Base-by-base conservation (phyloP, 2,113 vertebrate species). In the Indri indri region DNA sequence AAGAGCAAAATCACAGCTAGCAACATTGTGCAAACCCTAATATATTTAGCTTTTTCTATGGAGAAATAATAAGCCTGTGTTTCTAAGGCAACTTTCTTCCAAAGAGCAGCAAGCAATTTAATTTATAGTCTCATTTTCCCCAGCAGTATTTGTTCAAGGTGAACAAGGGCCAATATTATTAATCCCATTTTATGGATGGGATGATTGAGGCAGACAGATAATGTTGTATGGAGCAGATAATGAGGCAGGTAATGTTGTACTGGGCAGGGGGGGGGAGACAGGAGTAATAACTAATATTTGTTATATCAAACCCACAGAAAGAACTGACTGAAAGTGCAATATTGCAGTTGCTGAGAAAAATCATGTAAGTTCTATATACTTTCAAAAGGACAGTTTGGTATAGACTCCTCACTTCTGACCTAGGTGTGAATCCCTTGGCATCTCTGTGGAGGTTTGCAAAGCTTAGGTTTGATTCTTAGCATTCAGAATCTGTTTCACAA, bases 41-140 rank as follows among this genome's bases (percentile, higher is more conserved):
- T 97, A 95, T 97, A 96, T 97, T 95, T 97, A 84, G 86, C 94
- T 94, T 96, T 97, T 97, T 97, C 96, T 97, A 22, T 85, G 61
- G 93, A 98, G 96, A 97, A 97, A 97, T 95, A 98, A 96, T 95
- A 97, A 96, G 89, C 83, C 87, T 93, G 80, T 97, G 90, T 98
- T 98, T 98, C 97, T 97, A 97, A 97, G 97, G 96, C 96, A 97
- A 95, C 92, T 97, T 97, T 97, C 86, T 97, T 93, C 86, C 70
- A 90, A 95, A 96, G 59, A 93, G 47, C 95, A 95, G 59, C 57
- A 96, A 96, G 95, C 87, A 86, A 89, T 94, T 96, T 97, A 96
- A 98, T 96, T 95, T 97, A 96, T 97, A 92, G 85, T 80, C 95
- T 97, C 96, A 96, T 96, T 97, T 97, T 97, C 45, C 34, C 81